Percentiles rank a stretch among this genome's conserved stretches.
phyloP scores from a whole-genome alignment of 2,888 invertebrate species.

The Pristionchus maxplancki region DNA sequence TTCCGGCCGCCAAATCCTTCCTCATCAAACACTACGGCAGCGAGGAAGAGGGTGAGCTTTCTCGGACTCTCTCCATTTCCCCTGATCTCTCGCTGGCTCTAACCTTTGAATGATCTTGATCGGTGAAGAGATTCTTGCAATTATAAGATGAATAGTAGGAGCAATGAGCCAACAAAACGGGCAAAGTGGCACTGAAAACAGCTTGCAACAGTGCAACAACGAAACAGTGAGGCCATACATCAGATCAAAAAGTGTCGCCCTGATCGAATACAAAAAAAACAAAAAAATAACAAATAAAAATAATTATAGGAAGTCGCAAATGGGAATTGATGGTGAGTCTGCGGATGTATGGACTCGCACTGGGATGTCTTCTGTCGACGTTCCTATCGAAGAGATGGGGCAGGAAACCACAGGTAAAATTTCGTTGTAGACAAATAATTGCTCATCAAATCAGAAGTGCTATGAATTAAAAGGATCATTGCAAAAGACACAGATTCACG shows the following conservation, averaged over 20 bases:
- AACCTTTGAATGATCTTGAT: background rate
- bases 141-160: too few relatives aligned
- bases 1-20: conserved; percentile 70
- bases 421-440: too few relatives aligned
- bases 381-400: conserved; percentile 59
- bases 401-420: conserved; percentile 56
- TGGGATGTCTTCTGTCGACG: conserved; percentile 70
- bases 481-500: too few relatives aligned
- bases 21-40: conserved; percentile 63
- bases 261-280: too few relatives aligned
- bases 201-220: too few relatives aligned
- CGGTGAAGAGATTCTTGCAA: background rate
- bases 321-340: conserved; percentile 73
- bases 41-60: conserved; percentile 58
- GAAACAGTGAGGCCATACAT: too few relatives aligned
- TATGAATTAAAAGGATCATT: too few relatives aligned
- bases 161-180: too few relatives aligned
- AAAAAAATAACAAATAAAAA: too few relatives aligned
- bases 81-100: background rate
- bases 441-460: too few relatives aligned
- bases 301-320: conserved; percentile 61
- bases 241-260: too few relatives aligned
- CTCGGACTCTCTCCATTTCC: background rate
- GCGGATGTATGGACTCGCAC: conserved; percentile 71
- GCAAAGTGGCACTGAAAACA: too few relatives aligned